Evolutionary conservation across 2,113 vertebrate genomes (phyloP).

Genomic region (Thamnophis sirtalis): DNA sequence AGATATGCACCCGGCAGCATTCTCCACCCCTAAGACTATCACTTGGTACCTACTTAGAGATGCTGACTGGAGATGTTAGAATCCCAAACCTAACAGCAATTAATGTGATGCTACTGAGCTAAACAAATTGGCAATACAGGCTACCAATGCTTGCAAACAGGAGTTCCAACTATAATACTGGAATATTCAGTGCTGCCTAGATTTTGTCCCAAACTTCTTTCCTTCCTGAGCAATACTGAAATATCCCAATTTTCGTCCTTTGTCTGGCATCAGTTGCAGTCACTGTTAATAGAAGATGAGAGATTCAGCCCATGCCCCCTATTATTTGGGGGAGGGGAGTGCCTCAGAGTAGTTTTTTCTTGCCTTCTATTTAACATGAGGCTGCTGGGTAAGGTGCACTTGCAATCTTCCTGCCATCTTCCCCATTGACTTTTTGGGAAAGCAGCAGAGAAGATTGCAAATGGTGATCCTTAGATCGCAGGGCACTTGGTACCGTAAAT

Average conservation of each 20-base stretch:
- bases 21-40: constrained; percentile 61
- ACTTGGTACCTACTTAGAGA: constrained; percentile 31
- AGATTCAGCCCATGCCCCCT: neutral
- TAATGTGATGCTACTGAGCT: neutral
- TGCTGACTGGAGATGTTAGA: constrained; percentile 30
- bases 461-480: neutral
- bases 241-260: neutral
- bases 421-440: neutral
- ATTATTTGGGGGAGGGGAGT: neutral
- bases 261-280: neutral
- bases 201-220: neutral
- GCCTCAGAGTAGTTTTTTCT: neutral
- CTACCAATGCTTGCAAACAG: neutral
- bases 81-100: neutral
- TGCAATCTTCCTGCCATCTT: neutral
- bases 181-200: constrained; percentile 15
- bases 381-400: neutral
- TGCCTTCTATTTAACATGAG: neutral
- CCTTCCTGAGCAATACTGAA: neutral
- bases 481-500: neutral
- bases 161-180: constrained; percentile 1
- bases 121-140: constrained; percentile 5
- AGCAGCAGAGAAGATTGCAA: neutral
- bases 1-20: constrained; percentile 35
- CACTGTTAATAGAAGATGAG: neutral